Conservation (phyloP, 2,797 vertebrate species). For the Eupleurogrammus muticus region DNA sequence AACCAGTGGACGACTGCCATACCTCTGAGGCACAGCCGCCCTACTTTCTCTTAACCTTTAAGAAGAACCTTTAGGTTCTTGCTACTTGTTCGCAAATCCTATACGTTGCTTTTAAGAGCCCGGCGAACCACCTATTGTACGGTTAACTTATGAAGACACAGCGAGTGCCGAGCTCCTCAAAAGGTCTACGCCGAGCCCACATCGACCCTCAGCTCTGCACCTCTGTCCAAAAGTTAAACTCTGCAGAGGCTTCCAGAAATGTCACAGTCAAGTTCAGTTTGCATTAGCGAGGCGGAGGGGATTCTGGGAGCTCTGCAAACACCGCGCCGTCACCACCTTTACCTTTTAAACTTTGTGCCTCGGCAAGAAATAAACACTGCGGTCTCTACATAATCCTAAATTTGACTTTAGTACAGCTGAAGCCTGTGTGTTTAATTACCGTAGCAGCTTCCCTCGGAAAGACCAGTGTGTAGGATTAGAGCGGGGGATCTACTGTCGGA, state of each 20-base stretch:
- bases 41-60: no score
- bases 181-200: slow-evolving; percentile 31
- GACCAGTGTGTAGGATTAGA: no score
- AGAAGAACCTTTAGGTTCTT: no score
- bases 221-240: slow-evolving; percentile 44
- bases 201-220: slow-evolving; percentile 37
- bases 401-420: slow-evolving; percentile 36
- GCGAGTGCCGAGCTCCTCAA: slow-evolving; percentile 12
- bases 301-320: slow-evolving; percentile 54
- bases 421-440: slow-evolving; percentile 28
- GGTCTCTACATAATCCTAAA: slow-evolving; percentile 25
- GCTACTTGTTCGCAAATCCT: no score
- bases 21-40: no score
- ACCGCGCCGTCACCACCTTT: slow-evolving; percentile 34
- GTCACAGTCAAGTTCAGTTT: slow-evolving; percentile 60
- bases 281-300: slow-evolving; percentile 55
- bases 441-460: slow-evolving; percentile 13
- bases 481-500: no score
- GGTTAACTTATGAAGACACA: neutral
- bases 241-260: slow-evolving; percentile 56
- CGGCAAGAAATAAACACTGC: slow-evolving; percentile 45
- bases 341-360: slow-evolving; percentile 33
- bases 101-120: neutral
- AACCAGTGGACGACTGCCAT: no score
- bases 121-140: slow-evolving; percentile 7